phyloP scores from a whole-genome alignment of 2,113 vertebrate species.

The Protobothrops mucrosquamatus region DNA sequence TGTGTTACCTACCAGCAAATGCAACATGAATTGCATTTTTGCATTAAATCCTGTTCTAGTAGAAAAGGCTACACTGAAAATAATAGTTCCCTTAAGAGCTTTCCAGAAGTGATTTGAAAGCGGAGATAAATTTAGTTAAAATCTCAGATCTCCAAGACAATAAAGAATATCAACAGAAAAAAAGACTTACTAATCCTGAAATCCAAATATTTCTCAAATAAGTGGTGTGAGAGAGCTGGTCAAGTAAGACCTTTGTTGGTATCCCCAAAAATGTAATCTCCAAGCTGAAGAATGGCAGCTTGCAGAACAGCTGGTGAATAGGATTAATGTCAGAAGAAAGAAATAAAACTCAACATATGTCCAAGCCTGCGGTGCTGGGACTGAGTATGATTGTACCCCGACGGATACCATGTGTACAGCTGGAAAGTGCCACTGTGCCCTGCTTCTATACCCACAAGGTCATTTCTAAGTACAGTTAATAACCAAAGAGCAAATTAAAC shows the following conservation, averaged over 20 bases:
- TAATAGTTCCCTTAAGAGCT: constrained; percentile 70
- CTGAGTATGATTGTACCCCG: constrained; percentile 97
- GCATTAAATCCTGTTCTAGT: constrained; percentile 68
- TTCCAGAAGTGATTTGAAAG: constrained; percentile 69
- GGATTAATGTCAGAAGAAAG: constrained; percentile 99
- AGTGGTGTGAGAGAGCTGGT: constrained; percentile 83
- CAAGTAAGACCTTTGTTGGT: constrained; percentile 89
- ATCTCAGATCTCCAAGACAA: constrained; percentile 64
- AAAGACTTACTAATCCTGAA: constrained; percentile 69
- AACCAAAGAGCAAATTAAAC: constrained; percentile 82
- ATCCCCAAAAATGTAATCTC: constrained; percentile 98
- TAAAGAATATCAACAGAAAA: constrained; percentile 66
- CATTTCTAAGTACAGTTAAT: constrained; percentile 93
- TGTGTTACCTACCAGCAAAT: constrained; percentile 71
- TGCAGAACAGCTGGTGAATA: constrained; percentile 99
- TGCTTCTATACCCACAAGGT: constrained; percentile 91
- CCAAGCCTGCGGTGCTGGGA: constrained; percentile 98
- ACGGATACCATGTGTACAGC: constrained; percentile 98
- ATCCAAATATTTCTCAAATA: constrained; percentile 77
- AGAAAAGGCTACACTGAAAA: constrained; percentile 68
- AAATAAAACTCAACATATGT: constrained; percentile 99
- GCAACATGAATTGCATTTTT: constrained; percentile 76
- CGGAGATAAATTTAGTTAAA: constrained; percentile 73
- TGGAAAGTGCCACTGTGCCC: constrained; percentile 91
- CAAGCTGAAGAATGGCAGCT: constrained; percentile 98